Conservation (phyloP, 2,113 vertebrate species). For the Monarcha castaneiventris region DNA sequence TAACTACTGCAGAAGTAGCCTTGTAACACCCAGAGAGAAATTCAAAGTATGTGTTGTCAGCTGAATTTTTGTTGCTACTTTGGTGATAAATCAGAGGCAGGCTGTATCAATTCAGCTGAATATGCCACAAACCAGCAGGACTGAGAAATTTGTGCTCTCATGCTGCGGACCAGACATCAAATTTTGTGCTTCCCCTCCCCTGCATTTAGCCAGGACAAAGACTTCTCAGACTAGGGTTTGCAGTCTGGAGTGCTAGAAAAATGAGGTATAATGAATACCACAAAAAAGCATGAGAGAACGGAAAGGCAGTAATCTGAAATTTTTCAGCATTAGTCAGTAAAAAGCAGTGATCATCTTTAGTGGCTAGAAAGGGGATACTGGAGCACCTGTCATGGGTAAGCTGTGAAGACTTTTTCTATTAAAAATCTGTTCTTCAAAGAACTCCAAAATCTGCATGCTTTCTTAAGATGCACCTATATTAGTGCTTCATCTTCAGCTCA, state of each 20-base stretch:
- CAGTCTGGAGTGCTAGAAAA: neutral
- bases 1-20: neutral
- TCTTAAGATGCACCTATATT: neutral
- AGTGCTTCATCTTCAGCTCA: neutral
- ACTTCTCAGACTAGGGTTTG: neutral
- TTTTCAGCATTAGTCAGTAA: neutral
- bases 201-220: neutral
- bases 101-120: neutral
- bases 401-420: neutral
- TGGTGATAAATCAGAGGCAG: conserved; percentile 9
- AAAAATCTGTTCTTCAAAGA: neutral
- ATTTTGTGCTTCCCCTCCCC: neutral
- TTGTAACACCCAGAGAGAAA: neutral
- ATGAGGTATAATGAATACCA: neutral
- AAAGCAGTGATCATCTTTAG: neutral
- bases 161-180: neutral
- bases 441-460: neutral
- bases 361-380: neutral
- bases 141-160: neutral
- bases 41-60: neutral
- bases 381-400: neutral
- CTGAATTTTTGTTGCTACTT: neutral
- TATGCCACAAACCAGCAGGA: neutral
- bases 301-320: neutral
- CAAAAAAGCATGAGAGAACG: neutral